Conservation (phyloP, 1,140 invertebrate genomes). For the Drosophila bipectinata region DNA sequence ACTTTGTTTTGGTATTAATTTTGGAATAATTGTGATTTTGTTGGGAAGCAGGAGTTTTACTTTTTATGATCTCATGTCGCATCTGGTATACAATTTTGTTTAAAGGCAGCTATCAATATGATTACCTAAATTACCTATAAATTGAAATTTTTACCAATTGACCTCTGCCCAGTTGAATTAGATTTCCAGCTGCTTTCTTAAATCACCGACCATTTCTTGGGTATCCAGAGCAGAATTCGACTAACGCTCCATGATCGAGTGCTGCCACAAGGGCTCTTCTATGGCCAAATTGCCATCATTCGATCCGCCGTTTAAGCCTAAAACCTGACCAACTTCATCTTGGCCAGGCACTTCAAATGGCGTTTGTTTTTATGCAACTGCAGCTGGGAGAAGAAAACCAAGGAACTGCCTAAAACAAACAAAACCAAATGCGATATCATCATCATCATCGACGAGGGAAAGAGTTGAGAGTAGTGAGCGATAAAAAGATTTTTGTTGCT, state of each 20-base stretch:
- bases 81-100: not conserved
- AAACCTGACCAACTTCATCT: slow-evolving; percentile 8
- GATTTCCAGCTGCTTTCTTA: slow-evolving; percentile 21
- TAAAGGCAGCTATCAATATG: not conserved
- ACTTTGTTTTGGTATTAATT: slow-evolving; percentile 1
- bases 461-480: slow-evolving; percentile 32
- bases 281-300: slow-evolving; percentile 62
- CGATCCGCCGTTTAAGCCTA: slow-evolving; percentile 27
- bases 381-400: slow-evolving; percentile 44
- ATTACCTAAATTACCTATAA: not conserved
- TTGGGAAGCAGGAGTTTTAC: not conserved
- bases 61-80: no score
- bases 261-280: slow-evolving; percentile 43
- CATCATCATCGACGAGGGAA: slow-evolving; percentile 32
- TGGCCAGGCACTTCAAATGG: slow-evolving; percentile 33
- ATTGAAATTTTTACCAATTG: slow-evolving; percentile 24
- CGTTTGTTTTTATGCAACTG: slow-evolving; percentile 64
- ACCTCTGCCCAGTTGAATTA: slow-evolving; percentile 12
- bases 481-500: slow-evolving; percentile 75
- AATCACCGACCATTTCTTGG: slow-evolving; percentile 40
- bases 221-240: slow-evolving; percentile 3
- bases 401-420: slow-evolving; percentile 15
- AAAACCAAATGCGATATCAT: slow-evolving; percentile 35
- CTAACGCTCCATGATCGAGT: slow-evolving; percentile 22
- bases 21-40: not conserved